phyloP scores from a whole-genome alignment of 2,797 vertebrate species.

The Nannoperca australis region DNA sequence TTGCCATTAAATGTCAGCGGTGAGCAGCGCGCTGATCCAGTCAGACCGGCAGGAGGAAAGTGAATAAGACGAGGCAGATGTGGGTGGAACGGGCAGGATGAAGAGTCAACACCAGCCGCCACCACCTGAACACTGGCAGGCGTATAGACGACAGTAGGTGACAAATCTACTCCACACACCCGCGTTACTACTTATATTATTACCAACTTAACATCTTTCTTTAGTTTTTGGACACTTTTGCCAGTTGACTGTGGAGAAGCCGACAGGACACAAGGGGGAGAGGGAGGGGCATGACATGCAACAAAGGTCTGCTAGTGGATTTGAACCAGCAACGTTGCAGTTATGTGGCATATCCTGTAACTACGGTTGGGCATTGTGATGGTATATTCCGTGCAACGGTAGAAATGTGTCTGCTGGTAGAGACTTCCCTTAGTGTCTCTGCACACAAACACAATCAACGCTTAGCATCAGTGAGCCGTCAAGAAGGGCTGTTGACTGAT shows the following conservation, averaged over 20 bases:
- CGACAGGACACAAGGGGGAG: too few relatives aligned
- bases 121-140: conserved; percentile 36
- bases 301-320: too few relatives aligned
- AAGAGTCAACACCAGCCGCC: conserved; percentile 48
- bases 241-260: too few relatives aligned
- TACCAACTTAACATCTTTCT: neutral
- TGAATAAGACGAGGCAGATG: conserved; percentile 51
- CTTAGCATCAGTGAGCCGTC: conserved; percentile 20
- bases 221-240: too few relatives aligned
- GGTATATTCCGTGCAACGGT: too few relatives aligned
- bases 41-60: conserved; percentile 35
- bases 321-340: too few relatives aligned
- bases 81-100: conserved; percentile 42
- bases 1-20: conserved; percentile 61
- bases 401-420: too few relatives aligned
- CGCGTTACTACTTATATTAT: conserved; percentile 37
- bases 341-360: too few relatives aligned
- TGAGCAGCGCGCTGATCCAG: conserved; percentile 22
- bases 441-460: conserved; percentile 27
- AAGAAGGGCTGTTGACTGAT: conserved; percentile 21
- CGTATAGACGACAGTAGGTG: conserved; percentile 46
- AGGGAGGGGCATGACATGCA: too few relatives aligned
- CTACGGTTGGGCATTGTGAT: too few relatives aligned
- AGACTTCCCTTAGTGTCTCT: too few relatives aligned
- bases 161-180: conserved; percentile 33